Evolutionary conservation across 2,797 vertebrate genomes (phyloP).

Genomic region (Falco cherrug): DNA sequence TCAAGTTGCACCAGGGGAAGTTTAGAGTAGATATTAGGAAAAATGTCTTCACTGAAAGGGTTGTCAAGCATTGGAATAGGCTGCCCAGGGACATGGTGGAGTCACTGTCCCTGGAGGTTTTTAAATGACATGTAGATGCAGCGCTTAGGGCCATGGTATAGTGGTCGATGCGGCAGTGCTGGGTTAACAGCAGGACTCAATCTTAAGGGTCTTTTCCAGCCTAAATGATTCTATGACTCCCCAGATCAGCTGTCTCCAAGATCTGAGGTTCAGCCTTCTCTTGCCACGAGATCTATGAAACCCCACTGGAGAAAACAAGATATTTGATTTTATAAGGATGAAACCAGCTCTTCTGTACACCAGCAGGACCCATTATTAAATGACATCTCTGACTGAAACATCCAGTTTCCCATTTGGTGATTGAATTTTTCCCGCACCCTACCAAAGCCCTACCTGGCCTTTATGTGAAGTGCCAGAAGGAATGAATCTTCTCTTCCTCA

Average conservation of each 20-base stretch:
- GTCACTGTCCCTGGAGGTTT: background rate
- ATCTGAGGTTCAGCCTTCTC: background rate
- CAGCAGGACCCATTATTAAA: background rate
- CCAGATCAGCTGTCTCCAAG: background rate
- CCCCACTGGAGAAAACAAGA: background rate
- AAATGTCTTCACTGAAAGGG: no score
- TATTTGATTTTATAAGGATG: background rate
- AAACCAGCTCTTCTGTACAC: background rate
- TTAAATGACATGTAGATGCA: background rate
- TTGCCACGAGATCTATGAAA: background rate
- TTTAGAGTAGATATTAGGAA: no score
- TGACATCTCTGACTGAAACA: background rate
- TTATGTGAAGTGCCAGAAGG: background rate
- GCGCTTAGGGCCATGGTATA: background rate
- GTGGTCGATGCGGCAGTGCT: background rate
- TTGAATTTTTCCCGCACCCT: background rate
- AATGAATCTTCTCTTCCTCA: background rate
- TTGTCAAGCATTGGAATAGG: no score
- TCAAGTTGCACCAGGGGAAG: no score
- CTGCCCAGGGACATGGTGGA: background rate
- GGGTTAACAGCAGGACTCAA: rapidly evolving
- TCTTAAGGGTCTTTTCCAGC: background rate
- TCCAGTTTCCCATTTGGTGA: background rate
- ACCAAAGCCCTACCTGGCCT: background rate
- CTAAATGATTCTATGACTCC: background rate